Evolutionary conservation across 30 jellyfish, hydroid and myxozoan species (phyloP), one percentile per base, ranked within the genome.

Genomic region (Hydractinia echinata): DNA sequence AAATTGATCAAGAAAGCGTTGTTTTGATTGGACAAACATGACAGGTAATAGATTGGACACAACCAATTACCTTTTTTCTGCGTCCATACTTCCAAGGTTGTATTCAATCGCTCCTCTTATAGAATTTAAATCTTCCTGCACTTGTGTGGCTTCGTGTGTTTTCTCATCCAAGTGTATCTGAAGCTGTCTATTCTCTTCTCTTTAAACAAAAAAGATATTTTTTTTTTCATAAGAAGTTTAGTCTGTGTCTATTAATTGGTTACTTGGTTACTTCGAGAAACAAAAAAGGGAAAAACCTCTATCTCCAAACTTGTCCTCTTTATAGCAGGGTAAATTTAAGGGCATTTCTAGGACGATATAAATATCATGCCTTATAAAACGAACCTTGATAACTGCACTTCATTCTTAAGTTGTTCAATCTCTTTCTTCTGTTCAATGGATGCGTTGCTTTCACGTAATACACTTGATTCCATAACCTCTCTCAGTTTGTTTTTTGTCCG

Each of bases 401-500:
- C 61, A 19, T 71, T 71, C 13, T 71, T 71, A 20, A 71, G 53
- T 71, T 30, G 8, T 52, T 71, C 81, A 9, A 71, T 71, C 51
- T 71, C 81, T 71, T 5, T 55, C n/a, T 50, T 30, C 5, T 71
- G 81, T 71, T 20, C 39, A 7, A 9, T 6, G 10, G 54, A 13
- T 61, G 21, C 9, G 14, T 82, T 82, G 14, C 81, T 80, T 55
- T 86, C 90, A 10, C 86, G 52, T 21, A 84, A 51, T 14, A 83
- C 30, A 14, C 86, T 84, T 49, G 92, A 54, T 51, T 91, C 88
- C 82, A 86, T 79, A 55, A 91, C 79, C 68, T 77, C 84, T 69
- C 85, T 89, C 54, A 81, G 86, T 15, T 86, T 83, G 51, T 78
- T 77, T 71, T 83, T 89, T 20, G 87, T 91, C 61, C 53, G 39